Base-by-base conservation (phyloP, 2,113 vertebrate species). In the Monopterus albus region DNA sequence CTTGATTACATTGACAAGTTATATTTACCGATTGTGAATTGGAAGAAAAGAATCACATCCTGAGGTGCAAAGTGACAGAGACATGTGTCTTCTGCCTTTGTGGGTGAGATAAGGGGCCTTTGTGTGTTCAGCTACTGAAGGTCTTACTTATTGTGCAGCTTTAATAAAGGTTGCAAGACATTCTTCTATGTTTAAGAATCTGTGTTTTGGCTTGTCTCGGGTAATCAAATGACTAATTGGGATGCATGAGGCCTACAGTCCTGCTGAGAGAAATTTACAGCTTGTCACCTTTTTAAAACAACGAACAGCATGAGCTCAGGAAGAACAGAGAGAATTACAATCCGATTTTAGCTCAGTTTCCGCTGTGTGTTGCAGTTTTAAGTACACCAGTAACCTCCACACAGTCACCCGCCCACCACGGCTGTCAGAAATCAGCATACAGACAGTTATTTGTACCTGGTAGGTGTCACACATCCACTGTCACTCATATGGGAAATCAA, bases 191-290 rank as follows among this genome's bases (percentile, higher is more conserved):
- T 47, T 51, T 31, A 43, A 35, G 50, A 55, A 40, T 60, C 33
- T 1, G 33, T 17, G 13, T 51, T 45, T 60, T 29, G 38, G 18
- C 42, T 55, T 18, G 46, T 64, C 25, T 75, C 42, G 20, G 20
- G 0, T 55, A 50, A 77, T 70, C 46, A 50, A 59, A 80, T 59
- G 42, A 59, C 46, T 74, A 51, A 77, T 80, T 74, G 52, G 38
- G n/a, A 50, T 66, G 49, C 29, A 6, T 8, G 26, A 50, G 21
- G 14, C 59, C 39, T 20, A 38, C 66, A 57, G 45, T 15, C 55
- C 68, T 77, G 77, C 63, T 38, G 23, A 38, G 72, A 47, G 33
- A 49, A 75, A 74, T 59, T 65, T 71, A 52, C 45, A 40, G 56
- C 58, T 21, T 62, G 5, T 62, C 61, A 49, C 69, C 49, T 56